Base-by-base conservation (phyloP, 2,888 invertebrate species). In the Elmis aenea region DNA sequence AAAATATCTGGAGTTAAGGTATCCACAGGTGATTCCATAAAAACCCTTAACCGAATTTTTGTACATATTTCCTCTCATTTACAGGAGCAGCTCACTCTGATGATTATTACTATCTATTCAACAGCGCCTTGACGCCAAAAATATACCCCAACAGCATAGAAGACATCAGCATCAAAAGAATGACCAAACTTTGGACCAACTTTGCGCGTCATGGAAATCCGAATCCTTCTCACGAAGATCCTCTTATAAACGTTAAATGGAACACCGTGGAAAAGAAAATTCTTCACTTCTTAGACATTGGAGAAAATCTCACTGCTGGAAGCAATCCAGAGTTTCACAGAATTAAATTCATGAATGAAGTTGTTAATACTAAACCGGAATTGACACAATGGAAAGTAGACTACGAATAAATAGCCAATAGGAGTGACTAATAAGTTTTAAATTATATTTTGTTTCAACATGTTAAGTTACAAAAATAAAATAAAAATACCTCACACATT, bases 71-170 rank as follows among this genome's bases (percentile, higher is more conserved):
- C n/a, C n/a, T n/a, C n/a, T n/a, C 18, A 6, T 18, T 18, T 18
- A 18, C 18, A 57, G 59, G 58, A 23, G 54, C 45, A 2, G 41
- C 45, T 14, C 60, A 59, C 43, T 51, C 42, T 15, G 60, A 60
- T 42, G 60, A 60, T 8, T 26, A 59, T 6, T 52, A 53, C 5
- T 59, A 60, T 31, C 27, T 60, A n/a, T 60, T 60, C 34, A 52
- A 54, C 31, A 43, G 31, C 26, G 13, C 26, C 5, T n/a, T 32
- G 3, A 42, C 50, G 2, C 48, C 52, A 6, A 26, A 28, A 18
- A 44, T 50, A 3, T 40, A 40, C 1, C 27, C 46, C 5, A 32
- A 38, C 3, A 45, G 46, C 24, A 5, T 44, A 6, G 57, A 57
- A 48, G 48, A 46, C 5, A 39, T 43, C 14, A 37, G 49, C 8